A percentile compares a stretch with the other conserved stretches of the same genome.
Conservation (phyloP, 2,113 vertebrate genomes). For the Gymnorhina tibicen region DNA sequence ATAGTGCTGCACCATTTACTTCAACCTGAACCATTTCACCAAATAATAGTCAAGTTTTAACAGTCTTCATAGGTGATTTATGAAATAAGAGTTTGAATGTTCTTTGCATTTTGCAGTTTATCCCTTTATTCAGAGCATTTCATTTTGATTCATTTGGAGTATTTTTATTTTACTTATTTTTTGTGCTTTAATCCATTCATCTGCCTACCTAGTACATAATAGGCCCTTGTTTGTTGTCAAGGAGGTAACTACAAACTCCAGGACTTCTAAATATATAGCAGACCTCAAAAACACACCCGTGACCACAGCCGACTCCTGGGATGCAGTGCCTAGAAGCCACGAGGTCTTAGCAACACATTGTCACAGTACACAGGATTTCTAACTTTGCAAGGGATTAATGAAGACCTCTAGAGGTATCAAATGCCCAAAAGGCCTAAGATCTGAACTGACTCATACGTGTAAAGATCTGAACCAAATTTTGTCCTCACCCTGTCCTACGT, state of each 20-base stretch:
- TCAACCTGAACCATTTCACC: not conserved
- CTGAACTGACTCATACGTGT: not conserved
- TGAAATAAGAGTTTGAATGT: not conserved
- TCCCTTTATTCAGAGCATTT: not conserved
- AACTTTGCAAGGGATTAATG: not conserved
- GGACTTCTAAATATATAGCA: not conserved
- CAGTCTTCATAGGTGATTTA: not conserved
- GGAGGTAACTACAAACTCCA: not conserved
- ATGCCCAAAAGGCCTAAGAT: not conserved
- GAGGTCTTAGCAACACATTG: not conserved
- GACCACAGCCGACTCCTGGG: not conserved
- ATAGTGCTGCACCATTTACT: conserved; percentile 22
- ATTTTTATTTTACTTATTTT: not conserved
- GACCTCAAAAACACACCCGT: not conserved
- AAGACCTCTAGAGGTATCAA: not conserved
- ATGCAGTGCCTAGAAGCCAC: not conserved
- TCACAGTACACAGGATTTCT: not conserved
- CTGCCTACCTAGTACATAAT: not conserved
- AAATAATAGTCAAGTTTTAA: not conserved
- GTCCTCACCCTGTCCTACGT: not conserved
- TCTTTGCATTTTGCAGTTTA: conserved; percentile 22
- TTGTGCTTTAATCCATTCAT: not conserved
- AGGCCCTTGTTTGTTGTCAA: not conserved
- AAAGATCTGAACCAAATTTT: not conserved
- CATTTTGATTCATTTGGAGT: not conserved